phyloP scores from a whole-genome alignment of 1,140 invertebrate genomes.

The Leptonema lineaticorne region DNA sequence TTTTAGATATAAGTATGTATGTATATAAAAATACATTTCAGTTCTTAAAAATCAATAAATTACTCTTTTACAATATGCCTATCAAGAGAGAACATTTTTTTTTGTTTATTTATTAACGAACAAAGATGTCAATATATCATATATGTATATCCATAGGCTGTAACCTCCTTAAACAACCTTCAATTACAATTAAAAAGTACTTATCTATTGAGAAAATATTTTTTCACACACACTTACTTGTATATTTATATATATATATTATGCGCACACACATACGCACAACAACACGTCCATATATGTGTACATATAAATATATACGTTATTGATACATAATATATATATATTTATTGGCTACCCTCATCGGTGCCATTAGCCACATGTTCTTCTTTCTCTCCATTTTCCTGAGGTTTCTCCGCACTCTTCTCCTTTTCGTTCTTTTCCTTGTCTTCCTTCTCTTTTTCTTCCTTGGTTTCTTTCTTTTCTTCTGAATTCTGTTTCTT shows the following conservation, averaged over 20 bases:
- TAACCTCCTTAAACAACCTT: conserved; percentile 5
- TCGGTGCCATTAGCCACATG: conserved; percentile 55
- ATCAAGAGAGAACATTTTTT: background rate
- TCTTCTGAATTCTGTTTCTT: conserved; percentile 71
- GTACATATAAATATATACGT: too few relatives aligned
- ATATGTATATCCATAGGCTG: too few relatives aligned
- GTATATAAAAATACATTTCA: conserved; percentile 15
- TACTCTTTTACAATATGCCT: background rate
- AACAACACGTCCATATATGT: too few relatives aligned
- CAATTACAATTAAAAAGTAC: background rate
- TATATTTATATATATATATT: conserved; percentile 5
- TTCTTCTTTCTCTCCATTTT: conserved; percentile 50
- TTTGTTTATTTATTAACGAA: too few relatives aligned
- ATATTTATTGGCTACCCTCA: conserved; percentile 46
- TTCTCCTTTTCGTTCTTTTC: conserved; percentile 57
- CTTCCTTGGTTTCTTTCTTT: conserved; percentile 65
- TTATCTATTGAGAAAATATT: conserved; percentile 9
- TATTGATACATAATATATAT: too few relatives aligned
- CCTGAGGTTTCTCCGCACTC: conserved; percentile 49
- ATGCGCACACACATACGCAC: too few relatives aligned
- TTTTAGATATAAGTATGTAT: background rate
- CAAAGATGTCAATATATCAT: background rate
- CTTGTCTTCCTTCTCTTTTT: conserved; percentile 63
- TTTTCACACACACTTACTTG: background rate
- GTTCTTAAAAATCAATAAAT: conserved; percentile 13